A percentile compares a stretch with the other conserved stretches of the same genome.
phyloP scores from a whole-genome alignment of 2,113 vertebrate species.

The Etheostoma spectabile region DNA sequence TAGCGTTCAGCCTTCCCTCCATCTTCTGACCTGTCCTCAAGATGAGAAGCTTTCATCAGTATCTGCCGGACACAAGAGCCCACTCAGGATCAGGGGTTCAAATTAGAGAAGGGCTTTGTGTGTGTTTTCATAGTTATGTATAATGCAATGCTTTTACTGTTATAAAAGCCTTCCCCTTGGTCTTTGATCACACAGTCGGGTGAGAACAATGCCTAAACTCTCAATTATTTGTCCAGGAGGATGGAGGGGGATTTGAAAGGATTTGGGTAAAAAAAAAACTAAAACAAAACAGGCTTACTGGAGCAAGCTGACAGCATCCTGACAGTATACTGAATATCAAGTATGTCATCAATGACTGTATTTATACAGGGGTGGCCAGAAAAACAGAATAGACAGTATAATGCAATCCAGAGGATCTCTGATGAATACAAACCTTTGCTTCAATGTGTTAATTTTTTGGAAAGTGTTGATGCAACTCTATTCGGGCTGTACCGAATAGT shows the following conservation, averaged over 20 bases:
- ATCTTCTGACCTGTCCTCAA: constrained; percentile 74
- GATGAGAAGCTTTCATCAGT: constrained; percentile 84
- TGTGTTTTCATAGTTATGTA: constrained; percentile 56
- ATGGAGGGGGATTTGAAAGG: constrained; percentile 15
- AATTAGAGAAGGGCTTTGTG: constrained; percentile 68
- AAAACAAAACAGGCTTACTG: constrained; percentile 20
- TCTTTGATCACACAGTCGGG: constrained; percentile 62
- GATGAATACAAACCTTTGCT: background rate
- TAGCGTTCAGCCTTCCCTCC: constrained; percentile 63
- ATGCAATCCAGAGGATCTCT: too few species aligned
- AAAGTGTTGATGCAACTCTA: background rate
- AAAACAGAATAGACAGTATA: background rate
- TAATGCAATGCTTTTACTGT: constrained; percentile 65
- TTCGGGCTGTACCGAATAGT: too few species aligned
- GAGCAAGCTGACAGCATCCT: background rate
- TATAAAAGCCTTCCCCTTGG: constrained; percentile 53
- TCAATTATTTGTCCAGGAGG: constrained; percentile 13
- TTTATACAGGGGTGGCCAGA: background rate
- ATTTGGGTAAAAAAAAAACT: constrained; percentile 8
- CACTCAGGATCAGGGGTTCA: constrained; percentile 77
- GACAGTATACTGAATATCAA: background rate
- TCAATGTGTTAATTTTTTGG: background rate
- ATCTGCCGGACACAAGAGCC: constrained; percentile 75
- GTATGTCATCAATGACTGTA: background rate
- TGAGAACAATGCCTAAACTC: constrained; percentile 40